Base-by-base conservation (phyloP, 1,140 invertebrate genomes). In the Temnothorax longispinosus region DNA sequence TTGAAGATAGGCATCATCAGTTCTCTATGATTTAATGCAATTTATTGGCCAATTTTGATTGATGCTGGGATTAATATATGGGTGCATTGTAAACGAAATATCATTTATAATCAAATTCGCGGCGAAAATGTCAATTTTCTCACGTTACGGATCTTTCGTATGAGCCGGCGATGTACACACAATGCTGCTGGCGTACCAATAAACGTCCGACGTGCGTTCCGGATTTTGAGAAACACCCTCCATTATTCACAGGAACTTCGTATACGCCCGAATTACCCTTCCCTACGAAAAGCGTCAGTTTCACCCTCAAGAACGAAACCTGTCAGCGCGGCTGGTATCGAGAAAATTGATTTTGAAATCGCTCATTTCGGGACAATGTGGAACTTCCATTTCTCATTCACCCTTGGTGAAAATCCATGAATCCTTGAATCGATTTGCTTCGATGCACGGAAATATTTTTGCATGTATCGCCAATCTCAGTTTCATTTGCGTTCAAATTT, bases 201-300 rank as follows among this genome's bases (percentile, higher is more conserved):
- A 88, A 87, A 72, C 88, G 78, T 67, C 54, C 75, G 86, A 88
- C 87, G 76, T 86, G 74, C 74, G 54, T 82, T 91, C 71, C 84
- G 62, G 85, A 88, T 88, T 93, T 94, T 93, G 91, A 93, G 92
- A 92, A 94, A 94, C 92, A 92, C 85, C 89, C 86, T 94, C 91
- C 94, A 94, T 95, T 95, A 95, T 95, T 95, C 93, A 95, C 94
- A 86, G 90, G 58, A 92, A 89, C 77, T 90, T 87, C 56, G 88
- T 84, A 77, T 81, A 86, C 80, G 91, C 92, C 91, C 89, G 90
- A 90, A 93, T 92, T 90, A 90, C 90, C 82, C 88, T 92, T 91
- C 81, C 64, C 41, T 87, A 54, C 84, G 85, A 80, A 89, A 77
- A 75, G 72, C 85, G 91, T 92, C 91, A 92, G 92, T 92, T 92